phyloP scores from a whole-genome alignment of 2,113 vertebrate species.

The Gavia stellata region DNA sequence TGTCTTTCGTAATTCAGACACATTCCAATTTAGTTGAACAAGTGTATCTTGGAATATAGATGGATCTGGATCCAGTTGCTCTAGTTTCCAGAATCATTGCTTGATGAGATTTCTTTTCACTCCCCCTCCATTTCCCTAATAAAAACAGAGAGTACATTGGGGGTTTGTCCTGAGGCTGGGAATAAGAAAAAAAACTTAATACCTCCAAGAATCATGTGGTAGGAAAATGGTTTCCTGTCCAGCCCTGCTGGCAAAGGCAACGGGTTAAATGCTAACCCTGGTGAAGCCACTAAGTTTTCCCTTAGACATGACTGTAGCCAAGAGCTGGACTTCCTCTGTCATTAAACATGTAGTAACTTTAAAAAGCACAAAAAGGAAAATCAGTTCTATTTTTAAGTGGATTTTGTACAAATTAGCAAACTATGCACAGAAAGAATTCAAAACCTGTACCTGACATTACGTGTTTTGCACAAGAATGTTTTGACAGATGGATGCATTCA shows the following conservation, averaged over 20 bases:
- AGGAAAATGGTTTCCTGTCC: not conserved
- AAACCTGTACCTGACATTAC: not conserved
- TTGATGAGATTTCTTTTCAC: not conserved
- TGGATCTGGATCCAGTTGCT: not conserved
- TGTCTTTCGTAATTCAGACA: not conserved
- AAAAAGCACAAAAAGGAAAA: not conserved
- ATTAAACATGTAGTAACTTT: not conserved
- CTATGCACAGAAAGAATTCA: not conserved
- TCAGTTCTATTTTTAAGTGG: not conserved
- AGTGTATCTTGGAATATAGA: not conserved
- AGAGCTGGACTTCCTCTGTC: not conserved
- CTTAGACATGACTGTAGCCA: not conserved
- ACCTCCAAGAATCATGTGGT: not conserved
- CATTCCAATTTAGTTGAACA: not conserved
- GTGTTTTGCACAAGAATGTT: not conserved
- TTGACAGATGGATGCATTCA: slow-evolving; percentile 38
- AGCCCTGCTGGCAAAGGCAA: not conserved
- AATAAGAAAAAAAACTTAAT: not conserved
- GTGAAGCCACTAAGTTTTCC: not conserved
- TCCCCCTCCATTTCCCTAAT: not conserved
- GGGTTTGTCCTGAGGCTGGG: not conserved
- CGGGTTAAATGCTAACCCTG: not conserved
- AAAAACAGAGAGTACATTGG: not conserved
- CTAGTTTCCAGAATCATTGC: not conserved
- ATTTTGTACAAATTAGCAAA: not conserved